Base-by-base conservation (phyloP, 2,797 vertebrate species). In the Rhadinocentrus ornatus region DNA sequence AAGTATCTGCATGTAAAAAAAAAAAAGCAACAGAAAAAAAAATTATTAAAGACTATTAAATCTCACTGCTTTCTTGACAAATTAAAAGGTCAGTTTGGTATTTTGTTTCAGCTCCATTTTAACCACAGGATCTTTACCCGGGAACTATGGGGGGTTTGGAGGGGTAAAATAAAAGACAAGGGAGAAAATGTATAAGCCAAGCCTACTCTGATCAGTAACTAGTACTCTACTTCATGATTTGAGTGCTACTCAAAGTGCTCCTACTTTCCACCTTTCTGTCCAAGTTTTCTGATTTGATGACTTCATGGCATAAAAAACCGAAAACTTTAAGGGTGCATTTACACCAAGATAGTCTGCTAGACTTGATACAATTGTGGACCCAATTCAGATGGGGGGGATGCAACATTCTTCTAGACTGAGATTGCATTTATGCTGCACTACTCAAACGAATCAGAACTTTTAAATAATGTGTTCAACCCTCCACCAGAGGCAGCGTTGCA, bases 1-100 rank as follows among this genome's bases (percentile, higher is more conserved):
- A 99, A 85, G 97, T 96, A 71, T 96, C 98, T 99, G 81, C 57
- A 69, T 65, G 54, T 6, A 44, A 44, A 48, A 3, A 32, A 66
- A 66, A 39, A 69, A 75, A 32, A 77, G 11, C 65, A 4, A 34
- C 37, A 58, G 22, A 57, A 22, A 52, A 18, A 18, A 52, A 13
- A 24, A n/a, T 57, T 15, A 44, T 0, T 0, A 16, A 69, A 64
- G 13, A 3, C 7, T 26, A 24, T 53, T 64, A 55, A 52, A 52
- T 22, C 27, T 41, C 41, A 12, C 37, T 52, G 13, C 18, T 55
- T 22, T 37, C 18, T n/a, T 57, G 39, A 20, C 18, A 3, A n/a
- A 24, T 8, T n/a, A 10, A 26, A 18, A 55, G 31, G 18, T 39
- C 12, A 1, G 13, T 60, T 35, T 37, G 55, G 64, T 39, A 54